phyloP scores from a whole-genome alignment of 2,888 invertebrate genomes.

The Amorpha juglandis region DNA sequence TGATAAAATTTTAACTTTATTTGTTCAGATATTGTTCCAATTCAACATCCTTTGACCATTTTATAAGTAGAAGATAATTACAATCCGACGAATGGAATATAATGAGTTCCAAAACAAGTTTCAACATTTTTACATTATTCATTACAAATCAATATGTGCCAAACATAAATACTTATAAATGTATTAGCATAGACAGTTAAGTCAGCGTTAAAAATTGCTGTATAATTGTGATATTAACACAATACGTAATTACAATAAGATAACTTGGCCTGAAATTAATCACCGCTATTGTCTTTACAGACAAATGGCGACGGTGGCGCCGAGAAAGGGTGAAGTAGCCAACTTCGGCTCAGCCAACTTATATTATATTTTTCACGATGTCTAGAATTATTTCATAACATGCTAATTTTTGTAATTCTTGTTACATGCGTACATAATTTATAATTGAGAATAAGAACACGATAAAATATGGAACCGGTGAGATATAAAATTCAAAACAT shows the following conservation, averaged over 20 bases:
- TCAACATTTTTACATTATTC: neutral
- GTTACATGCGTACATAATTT: too few relatives aligned
- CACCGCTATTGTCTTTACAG: too few relatives aligned
- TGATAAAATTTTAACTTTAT: neutral
- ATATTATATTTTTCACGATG: too few relatives aligned
- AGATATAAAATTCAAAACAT: neutral
- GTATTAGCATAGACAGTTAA: neutral
- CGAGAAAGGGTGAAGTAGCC: too few relatives aligned
- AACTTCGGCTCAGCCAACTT: too few relatives aligned
- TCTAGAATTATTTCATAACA: too few relatives aligned
- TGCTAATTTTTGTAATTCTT: too few relatives aligned
- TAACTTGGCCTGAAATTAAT: too few relatives aligned
- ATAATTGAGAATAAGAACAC: neutral
- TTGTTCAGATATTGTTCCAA: neutral
- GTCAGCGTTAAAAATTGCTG: neutral
- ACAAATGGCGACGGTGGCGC: too few relatives aligned
- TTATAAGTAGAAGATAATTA: neutral
- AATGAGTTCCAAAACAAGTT: neutral
- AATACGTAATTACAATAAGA: too few relatives aligned
- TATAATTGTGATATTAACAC: neutral
- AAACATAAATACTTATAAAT: too few relatives aligned
- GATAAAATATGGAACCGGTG: neutral
- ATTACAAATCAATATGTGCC: neutral
- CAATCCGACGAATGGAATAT: slow-evolving; percentile 12
- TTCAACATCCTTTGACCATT: neutral